phyloP scores from a whole-genome alignment of 2,797 vertebrate genomes.

The Sebastes taczanowskii region DNA sequence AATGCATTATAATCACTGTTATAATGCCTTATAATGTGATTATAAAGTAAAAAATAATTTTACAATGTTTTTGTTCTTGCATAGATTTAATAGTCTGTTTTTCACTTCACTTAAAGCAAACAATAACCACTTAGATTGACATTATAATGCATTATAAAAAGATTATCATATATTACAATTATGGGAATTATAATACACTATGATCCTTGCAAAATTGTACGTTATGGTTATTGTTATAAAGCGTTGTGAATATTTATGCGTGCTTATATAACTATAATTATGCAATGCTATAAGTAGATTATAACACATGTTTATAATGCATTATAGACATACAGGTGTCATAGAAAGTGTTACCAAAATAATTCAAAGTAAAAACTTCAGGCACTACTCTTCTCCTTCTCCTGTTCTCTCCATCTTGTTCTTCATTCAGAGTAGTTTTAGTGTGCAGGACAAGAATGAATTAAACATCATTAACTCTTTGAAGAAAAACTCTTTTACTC shows the following conservation, averaged over 20 bases:
- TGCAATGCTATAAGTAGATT: neutral
- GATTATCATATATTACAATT: neutral
- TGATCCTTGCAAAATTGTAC: neutral
- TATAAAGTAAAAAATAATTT: neutral
- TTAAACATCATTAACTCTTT: neutral
- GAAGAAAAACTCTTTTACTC: neutral
- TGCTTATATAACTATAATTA: neutral
- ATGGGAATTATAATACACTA: neutral
- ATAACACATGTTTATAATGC: neutral
- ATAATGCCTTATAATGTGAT: neutral
- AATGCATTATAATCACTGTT: neutral
- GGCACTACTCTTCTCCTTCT: neutral
- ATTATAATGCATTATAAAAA: neutral
- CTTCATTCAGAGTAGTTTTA: neutral
- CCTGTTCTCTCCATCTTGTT: conserved; percentile 8
- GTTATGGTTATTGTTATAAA: neutral
- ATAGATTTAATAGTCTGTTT: neutral
- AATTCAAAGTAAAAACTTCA: neutral
- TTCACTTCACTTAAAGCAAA: neutral
- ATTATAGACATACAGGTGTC: neutral
- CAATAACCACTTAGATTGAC: neutral
- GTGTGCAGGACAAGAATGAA: neutral
- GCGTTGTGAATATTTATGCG: neutral
- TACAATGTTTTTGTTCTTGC: neutral
- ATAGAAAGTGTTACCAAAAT: neutral